A percentile compares a stretch with the other conserved stretches of the same genome.
Conservation (phyloP, 2,888 invertebrate genomes). For the Acholoe squamosa region DNA sequence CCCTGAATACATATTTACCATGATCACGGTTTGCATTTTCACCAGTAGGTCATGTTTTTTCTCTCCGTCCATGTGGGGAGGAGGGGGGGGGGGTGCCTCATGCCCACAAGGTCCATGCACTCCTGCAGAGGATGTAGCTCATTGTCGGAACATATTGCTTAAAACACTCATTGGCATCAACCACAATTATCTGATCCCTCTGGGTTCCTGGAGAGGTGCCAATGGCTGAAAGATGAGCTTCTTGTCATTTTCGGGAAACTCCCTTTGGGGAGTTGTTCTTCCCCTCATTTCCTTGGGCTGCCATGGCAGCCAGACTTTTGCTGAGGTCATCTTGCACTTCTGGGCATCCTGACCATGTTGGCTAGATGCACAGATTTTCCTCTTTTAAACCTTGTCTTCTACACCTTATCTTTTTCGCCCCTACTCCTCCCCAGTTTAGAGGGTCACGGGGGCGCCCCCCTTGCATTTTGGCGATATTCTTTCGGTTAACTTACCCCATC, state of each 20-base stretch:
- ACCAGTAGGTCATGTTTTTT: slow-evolving; percentile 17
- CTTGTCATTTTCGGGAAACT: background rate
- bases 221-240: background rate
- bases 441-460: too few species aligned
- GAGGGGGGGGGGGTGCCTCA: background rate
- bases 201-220: background rate
- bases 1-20: slow-evolving; percentile 33
- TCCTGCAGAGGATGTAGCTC: too few species aligned
- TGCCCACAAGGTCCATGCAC: background rate
- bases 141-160: too few species aligned
- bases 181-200: too few species aligned
- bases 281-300: background rate
- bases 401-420: too few species aligned
- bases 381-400: too few species aligned
- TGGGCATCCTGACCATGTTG: background rate
- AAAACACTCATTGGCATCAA: too few species aligned
- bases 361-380: background rate
- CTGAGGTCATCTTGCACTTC: background rate
- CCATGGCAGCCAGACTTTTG: background rate
- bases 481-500: too few species aligned
- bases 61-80: background rate
- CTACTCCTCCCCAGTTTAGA: too few species aligned
- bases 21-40: slow-evolving; percentile 45
- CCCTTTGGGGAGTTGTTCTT: background rate
- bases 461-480: too few species aligned